Percentiles rank a stretch among this genome's conserved stretches.
These are phyloP conservation scores for Panonychus citri DNA, from an alignment of 1,140 invertebrate species.

Conservation along the genomic window DNA sequence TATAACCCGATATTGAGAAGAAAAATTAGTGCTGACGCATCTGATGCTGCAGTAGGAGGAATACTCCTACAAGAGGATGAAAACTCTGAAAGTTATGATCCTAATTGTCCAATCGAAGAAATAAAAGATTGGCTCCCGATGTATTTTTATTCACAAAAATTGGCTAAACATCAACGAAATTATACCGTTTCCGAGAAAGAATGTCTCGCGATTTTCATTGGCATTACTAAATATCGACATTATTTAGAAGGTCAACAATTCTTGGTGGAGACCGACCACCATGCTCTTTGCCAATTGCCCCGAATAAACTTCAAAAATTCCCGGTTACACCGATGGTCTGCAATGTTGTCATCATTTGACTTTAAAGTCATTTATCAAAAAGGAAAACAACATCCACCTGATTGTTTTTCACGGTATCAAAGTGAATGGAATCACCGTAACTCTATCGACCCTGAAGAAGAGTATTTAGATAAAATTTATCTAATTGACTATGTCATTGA, in stretches of 20 bases:
- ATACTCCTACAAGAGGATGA: background rate
- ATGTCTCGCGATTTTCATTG: background rate
- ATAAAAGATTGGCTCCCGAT: background rate
- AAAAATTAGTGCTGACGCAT: background rate
- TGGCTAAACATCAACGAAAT: background rate
- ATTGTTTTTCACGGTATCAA: background rate
- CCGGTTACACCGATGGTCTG: background rate
- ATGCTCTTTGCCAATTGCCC: background rate
- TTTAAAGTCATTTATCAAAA: background rate
- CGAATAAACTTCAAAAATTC: background rate
- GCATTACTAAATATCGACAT: background rate
- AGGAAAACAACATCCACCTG: background rate
- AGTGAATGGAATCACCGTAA: background rate
- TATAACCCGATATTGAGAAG: background rate
- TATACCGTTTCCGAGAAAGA: background rate
- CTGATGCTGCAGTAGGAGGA: background rate
- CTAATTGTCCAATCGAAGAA: background rate
- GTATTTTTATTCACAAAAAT: background rate
- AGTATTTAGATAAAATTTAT: background rate
- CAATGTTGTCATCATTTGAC: background rate
- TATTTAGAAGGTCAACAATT: conserved; percentile 1
- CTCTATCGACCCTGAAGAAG: background rate
- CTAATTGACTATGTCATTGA: too few species aligned
- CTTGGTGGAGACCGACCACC: background rate
- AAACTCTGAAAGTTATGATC: too few species aligned